Percentiles rank a stretch among this genome's conserved stretches.
Conservation (phyloP, 2,797 vertebrate genomes). For the Brachymystax lenok region DNA sequence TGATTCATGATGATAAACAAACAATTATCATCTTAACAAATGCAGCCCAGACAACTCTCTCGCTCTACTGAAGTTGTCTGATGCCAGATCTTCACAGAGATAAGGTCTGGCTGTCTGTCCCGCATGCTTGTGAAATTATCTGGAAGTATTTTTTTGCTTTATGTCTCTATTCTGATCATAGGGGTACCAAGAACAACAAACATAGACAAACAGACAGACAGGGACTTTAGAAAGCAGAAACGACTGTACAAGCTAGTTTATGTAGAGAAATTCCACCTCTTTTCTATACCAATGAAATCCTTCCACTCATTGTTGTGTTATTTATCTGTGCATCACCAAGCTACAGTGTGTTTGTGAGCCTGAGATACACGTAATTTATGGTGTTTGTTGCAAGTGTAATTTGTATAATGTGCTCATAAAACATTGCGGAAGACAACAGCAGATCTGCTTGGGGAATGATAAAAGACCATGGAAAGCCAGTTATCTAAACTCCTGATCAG, state of each 20-base stretch:
- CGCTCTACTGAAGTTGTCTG: constrained; percentile 39
- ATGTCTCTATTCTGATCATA: neutral
- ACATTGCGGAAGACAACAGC: constrained; percentile 28
- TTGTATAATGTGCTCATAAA: constrained; percentile 55
- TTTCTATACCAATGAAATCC: neutral
- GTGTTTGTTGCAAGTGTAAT: constrained; percentile 46
- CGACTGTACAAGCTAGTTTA: neutral
- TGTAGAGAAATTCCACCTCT: too few relatives aligned
- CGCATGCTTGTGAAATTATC: constrained; percentile 49
- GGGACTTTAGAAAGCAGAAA: neutral
- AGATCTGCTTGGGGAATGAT: constrained; percentile 44
- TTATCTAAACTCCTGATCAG: constrained; percentile 62
- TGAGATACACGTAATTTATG: constrained; percentile 32
- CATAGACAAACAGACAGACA: neutral
- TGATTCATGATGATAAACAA: constrained; percentile 53
- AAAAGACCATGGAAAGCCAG: constrained; percentile 50
- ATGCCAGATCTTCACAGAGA: constrained; percentile 53
- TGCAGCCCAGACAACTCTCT: constrained; percentile 42
- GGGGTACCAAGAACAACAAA: neutral
- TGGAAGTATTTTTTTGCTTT: constrained; percentile 14
- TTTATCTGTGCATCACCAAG: constrained; percentile 34
- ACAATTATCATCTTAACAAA: constrained; percentile 59
- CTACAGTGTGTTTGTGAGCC: constrained; percentile 37
- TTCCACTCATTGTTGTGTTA: constrained; percentile 15
- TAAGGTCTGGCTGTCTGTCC: constrained; percentile 51